Conservation (phyloP, 2,797 vertebrate species). For the Lacerta bilineata region DNA sequence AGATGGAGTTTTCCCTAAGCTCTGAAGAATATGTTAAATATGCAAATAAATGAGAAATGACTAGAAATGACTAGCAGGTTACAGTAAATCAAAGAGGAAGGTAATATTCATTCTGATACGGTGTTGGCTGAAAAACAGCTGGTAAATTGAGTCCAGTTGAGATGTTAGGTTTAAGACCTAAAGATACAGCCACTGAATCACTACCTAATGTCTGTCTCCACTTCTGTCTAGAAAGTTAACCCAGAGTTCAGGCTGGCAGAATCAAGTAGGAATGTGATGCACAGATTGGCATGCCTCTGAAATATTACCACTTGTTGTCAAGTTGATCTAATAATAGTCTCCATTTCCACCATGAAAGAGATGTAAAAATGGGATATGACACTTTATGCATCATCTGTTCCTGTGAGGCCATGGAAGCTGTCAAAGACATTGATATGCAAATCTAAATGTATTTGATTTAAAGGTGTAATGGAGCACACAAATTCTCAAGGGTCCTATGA, state of each 20-base stretch:
- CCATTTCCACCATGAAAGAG: slow-evolving; percentile 57
- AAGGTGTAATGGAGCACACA: slow-evolving; percentile 47
- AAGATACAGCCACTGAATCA: neutral
- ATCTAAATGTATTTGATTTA: slow-evolving; percentile 48
- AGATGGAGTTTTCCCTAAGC: slow-evolving; percentile 29
- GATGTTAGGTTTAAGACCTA: neutral
- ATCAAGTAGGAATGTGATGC: slow-evolving; percentile 2
- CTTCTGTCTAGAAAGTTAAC: slow-evolving; percentile 1
- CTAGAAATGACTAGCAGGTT: neutral
- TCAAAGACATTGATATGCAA: slow-evolving; percentile 53
- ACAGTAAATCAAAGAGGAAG: slow-evolving; percentile 14
- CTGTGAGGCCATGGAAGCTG: slow-evolving; percentile 25
- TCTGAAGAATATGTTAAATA: slow-evolving; percentile 23
- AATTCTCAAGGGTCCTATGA: slow-evolving; percentile 34
- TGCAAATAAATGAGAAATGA: slow-evolving; percentile 29
- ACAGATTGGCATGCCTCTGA: slow-evolving; percentile 62
- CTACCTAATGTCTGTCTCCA: neutral
- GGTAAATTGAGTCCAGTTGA: neutral
- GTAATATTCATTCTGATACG: neutral
- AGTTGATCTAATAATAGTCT: slow-evolving; percentile 64
- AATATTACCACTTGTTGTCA: slow-evolving; percentile 49
- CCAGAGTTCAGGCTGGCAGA: neutral
- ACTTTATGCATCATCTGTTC: slow-evolving; percentile 59
- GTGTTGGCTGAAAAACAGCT: neutral
- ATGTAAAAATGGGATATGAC: slow-evolving; percentile 46